phyloP scores from a whole-genome alignment of 2,888 invertebrate genomes.

The Ramazzottius varieornatus region DNA sequence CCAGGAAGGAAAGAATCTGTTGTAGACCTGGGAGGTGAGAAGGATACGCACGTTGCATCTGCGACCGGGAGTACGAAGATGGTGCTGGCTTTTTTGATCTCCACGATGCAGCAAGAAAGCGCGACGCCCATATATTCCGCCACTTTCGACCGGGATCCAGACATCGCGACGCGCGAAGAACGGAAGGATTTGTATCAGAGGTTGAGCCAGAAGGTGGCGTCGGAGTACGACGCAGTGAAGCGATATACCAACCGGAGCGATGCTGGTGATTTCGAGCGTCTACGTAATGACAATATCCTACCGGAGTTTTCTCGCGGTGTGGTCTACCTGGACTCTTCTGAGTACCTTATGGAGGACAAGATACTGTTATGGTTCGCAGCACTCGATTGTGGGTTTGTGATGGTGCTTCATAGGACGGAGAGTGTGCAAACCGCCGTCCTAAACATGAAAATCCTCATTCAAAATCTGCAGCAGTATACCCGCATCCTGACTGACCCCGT shows the following conservation, averaged over 20 bases:
- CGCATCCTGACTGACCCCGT: neutral
- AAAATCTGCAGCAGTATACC: slow-evolving; percentile 1
- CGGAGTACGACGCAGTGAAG: slow-evolving; percentile 1
- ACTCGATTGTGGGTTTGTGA: neutral
- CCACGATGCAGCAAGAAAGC: neutral
- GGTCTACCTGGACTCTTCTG: neutral
- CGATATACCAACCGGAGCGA: neutral
- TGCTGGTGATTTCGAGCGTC: neutral
- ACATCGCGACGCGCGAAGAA: neutral
- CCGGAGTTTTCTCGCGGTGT: neutral
- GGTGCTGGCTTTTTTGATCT: neutral
- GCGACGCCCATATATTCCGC: neutral
- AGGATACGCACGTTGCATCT: too few species aligned
- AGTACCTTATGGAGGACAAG: neutral
- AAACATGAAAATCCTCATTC: neutral
- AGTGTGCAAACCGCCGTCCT: neutral
- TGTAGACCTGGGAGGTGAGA: too few species aligned
- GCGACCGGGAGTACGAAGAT: too few species aligned
- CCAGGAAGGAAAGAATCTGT: too few species aligned
- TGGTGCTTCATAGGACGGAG: neutral
- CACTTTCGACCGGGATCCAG: neutral
- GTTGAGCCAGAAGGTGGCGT: neutral
- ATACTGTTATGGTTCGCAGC: neutral
- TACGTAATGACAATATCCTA: neutral
- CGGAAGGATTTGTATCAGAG: neutral